Evolutionary conservation across 2,797 vertebrate genomes (phyloP), one percentile per base, ranked within the genome.

Genomic region (Typhlichthys subterraneus): DNA sequence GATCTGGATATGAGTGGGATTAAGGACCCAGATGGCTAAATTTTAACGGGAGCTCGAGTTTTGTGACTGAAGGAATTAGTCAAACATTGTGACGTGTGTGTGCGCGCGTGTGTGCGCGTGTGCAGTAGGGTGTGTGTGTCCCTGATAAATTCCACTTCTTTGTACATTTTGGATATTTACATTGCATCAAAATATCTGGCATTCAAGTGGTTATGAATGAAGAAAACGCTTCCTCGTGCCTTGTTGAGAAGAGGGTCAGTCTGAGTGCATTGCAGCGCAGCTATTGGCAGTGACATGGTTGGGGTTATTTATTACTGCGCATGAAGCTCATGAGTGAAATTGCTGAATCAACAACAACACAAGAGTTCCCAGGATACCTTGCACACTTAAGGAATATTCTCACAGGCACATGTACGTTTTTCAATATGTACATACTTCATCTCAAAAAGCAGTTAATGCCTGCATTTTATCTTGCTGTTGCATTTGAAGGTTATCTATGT

Each of bases 291-390:
- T 73, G 67, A 73, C 66, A 65, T 9, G 12, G 56, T n/a, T n/a
- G 29, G 51, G 48, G 55, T 70, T 72, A 70, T 81, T 79, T 77
- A 74, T 75, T 66, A 65, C 10, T 12, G 47, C n/a, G 33, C 12
- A 19, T 48, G 61, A 48, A 50, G 53, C 46, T 17, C 11, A 29
- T 29, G 33, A 53, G 59, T 58, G 53, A 73, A 67, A 64, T 68
- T 53, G 45, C 67, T 76, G 61, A 73, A 70, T 70, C 64, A 59
- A 72, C 70, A 70, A 14, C 31, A 56, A 38, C 31, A 1, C 12
- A 7, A 5, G 23, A 10, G 12, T 10, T 45, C 31, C 63, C 48
- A 33, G 4, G 53, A 50, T 58, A 53, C 50, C 50, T 57, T 63
- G 62, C 45, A 61, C 4, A 4, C 45, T 69, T 45, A 60, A 66